A percentile compares a stretch with the other conserved stretches of the same genome.
Evolutionary conservation across 2,113 vertebrate species (phyloP).

Genomic region (Pelecanus crispus): DNA sequence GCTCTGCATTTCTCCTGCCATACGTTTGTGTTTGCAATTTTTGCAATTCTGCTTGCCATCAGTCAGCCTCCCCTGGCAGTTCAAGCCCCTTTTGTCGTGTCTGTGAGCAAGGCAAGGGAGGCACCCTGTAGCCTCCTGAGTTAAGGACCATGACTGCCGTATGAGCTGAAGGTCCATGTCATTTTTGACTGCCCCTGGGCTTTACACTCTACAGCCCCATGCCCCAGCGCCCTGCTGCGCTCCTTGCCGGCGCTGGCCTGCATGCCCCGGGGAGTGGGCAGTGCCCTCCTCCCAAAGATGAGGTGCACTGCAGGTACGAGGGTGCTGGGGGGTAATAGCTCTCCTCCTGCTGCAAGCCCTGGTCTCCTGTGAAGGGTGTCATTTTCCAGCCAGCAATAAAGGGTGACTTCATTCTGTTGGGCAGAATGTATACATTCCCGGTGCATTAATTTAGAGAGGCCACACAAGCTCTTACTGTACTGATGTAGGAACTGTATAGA

Average conservation of each 20-base stretch:
- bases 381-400: neutral
- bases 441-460: neutral
- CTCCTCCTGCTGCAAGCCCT: neutral
- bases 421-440: neutral
- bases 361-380: neutral
- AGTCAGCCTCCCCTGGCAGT: neutral
- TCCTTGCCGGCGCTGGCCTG: neutral
- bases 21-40: fast-evolving
- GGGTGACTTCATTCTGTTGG: neutral
- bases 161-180: neutral
- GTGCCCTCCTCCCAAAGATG: neutral
- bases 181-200: neutral
- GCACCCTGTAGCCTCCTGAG: no score
- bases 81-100: neutral
- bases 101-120: neutral
- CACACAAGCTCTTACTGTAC: neutral
- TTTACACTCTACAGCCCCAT: neutral
- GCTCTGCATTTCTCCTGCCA: neutral
- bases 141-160: neutral
- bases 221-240: fast-evolving
- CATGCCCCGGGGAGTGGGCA: neutral
- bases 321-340: fast-evolving
- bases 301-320: no score
- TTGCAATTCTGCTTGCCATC: neutral
- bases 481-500: neutral